A percentile compares a stretch with the other conserved stretches of the same genome.
Evolutionary conservation across 2,113 vertebrate species (phyloP).

Genomic region (Tyrannus savana): DNA sequence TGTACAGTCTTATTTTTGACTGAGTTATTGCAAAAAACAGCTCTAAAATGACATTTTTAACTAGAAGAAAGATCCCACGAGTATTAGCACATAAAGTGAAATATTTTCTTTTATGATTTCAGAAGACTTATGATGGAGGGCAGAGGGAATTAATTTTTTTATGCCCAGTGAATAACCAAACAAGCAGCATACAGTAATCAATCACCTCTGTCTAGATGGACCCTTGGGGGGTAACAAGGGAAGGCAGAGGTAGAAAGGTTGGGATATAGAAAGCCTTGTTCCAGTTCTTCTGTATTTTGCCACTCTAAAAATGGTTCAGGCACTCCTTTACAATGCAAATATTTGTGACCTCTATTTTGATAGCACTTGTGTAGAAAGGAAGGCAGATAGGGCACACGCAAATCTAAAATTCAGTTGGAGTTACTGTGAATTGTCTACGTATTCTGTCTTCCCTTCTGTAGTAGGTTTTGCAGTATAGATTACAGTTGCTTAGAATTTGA

Average conservation of each 20-base stretch:
- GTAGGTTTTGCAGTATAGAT: not conserved
- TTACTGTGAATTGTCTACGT: not conserved
- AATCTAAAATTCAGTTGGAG: not conserved
- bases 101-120: not conserved
- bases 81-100: not conserved
- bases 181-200: not conserved
- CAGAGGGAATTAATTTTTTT: not conserved
- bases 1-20: not conserved
- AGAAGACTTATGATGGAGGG: rapidly evolving
- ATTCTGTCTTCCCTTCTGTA: not conserved
- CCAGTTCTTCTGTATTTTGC: not conserved
- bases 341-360: not conserved
- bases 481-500: not conserved
- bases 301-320: not conserved
- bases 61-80: rapidly evolving
- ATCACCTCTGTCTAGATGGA: not conserved
- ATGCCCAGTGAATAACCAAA: not conserved
- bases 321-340: not conserved
- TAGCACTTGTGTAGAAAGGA: not conserved
- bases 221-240: not conserved
- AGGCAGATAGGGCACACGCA: not conserved
- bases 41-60: not conserved
- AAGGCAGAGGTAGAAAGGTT: not conserved
- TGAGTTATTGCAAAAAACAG: not conserved
- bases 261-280: not conserved